Percentiles rank a stretch among this genome's conserved stretches.
These are phyloP conservation scores for Notiomystis cincta DNA, from an alignment of 2,113 vertebrate genomes.

Conservation along the genomic window DNA sequence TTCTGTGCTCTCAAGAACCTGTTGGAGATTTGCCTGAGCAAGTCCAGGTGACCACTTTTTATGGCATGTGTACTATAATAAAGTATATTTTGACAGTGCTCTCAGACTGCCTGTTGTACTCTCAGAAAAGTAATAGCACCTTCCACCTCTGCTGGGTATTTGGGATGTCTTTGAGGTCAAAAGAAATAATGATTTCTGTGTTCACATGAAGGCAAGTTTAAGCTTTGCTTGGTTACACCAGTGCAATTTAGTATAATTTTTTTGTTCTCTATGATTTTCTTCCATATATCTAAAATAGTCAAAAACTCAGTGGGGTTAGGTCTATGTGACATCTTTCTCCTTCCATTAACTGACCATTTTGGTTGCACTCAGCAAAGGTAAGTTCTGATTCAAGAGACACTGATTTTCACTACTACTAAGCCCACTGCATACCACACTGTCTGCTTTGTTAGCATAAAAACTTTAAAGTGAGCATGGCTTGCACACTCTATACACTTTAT, in stretches of 20 bases:
- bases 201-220: not conserved
- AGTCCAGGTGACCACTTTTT: not conserved
- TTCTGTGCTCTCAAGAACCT: not conserved
- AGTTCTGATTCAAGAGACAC: not conserved
- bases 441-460: not conserved
- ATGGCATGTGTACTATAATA: not conserved
- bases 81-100: not conserved
- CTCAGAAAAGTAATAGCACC: not conserved
- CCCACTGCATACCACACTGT: not conserved
- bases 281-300: not conserved
- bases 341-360: not conserved
- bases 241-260: not conserved
- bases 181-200: not conserved
- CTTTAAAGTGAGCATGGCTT: not conserved
- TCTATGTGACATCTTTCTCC: not conserved
- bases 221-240: not conserved
- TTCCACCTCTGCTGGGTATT: not conserved
- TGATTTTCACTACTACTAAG: not conserved
- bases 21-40: not conserved
- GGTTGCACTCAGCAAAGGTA: not conserved
- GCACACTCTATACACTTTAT: not conserved
- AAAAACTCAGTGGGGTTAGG: not conserved
- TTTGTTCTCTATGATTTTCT: not conserved
- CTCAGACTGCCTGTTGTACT: not conserved
- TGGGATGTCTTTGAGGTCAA: not conserved